These are phyloP conservation scores for Sphenodon punctatus DNA, from an alignment of 2,797 vertebrate genomes.

Conservation along the genomic window DNA sequence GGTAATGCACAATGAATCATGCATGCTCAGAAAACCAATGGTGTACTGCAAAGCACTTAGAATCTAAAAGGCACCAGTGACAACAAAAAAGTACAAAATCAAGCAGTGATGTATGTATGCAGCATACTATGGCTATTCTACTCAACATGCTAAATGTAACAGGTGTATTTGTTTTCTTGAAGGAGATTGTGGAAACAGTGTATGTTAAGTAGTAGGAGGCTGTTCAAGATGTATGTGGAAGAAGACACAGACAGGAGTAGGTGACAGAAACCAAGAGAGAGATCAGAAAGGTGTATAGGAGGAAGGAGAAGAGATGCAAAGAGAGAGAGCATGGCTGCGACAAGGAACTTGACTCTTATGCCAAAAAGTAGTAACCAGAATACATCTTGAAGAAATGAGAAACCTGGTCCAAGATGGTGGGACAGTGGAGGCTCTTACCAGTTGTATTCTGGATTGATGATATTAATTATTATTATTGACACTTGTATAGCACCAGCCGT, in stretches of 20 bases:
- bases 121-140: not conserved
- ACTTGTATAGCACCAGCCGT: too few relatives aligned
- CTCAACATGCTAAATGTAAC: not conserved
- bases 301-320: not conserved
- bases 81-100: not conserved
- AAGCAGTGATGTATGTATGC: not conserved
- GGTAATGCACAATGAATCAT: not conserved
- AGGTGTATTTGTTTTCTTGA: not conserved
- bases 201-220: not conserved
- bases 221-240: not conserved
- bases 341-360: not conserved
- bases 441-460: too few relatives aligned
- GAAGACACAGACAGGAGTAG: not conserved
- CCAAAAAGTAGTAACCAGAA: not conserved
- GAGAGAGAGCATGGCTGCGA: not conserved
- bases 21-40: not conserved
- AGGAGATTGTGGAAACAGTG: fast-evolving
- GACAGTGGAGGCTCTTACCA: too few relatives aligned
- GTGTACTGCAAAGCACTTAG: not conserved
- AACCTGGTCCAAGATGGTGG: not conserved
- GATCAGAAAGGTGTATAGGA: not conserved
- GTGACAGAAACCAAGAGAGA: not conserved
- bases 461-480: too few relatives aligned
- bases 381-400: not conserved
- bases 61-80: not conserved